A percentile compares a stretch with the other conserved stretches of the same genome.
Conservation (phyloP, 2,797 vertebrate genomes). For the Phaenicophaeus curvirostris region DNA sequence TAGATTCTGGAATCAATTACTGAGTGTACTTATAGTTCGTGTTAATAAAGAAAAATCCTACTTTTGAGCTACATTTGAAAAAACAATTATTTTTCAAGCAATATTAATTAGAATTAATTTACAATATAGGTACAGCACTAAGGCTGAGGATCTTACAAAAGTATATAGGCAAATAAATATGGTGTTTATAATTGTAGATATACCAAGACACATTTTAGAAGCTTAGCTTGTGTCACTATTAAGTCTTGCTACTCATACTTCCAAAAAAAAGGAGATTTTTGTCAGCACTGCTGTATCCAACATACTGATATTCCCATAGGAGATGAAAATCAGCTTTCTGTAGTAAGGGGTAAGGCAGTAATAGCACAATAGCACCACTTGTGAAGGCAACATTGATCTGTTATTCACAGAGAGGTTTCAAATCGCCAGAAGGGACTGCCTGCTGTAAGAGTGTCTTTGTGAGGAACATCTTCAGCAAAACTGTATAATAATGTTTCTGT, state of each 20-base stretch:
- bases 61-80: neutral
- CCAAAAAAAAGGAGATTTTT: neutral
- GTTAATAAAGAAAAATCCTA: neutral
- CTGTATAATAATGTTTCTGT: neutral
- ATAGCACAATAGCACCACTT: neutral
- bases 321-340: constrained; percentile 25
- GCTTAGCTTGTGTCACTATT: neutral
- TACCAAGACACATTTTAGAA: neutral
- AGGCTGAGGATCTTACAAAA: neutral
- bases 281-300: neutral
- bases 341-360: neutral
- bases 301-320: neutral
- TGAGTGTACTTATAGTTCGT: neutral
- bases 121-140: neutral
- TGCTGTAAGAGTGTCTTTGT: neutral
- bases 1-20: neutral
- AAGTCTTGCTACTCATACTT: neutral
- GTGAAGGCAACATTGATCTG: neutral
- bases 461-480: neutral
- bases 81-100: neutral
- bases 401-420: constrained; percentile 6
- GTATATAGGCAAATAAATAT: neutral
- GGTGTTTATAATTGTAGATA: neutral
- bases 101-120: neutral
- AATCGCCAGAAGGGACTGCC: neutral